These are phyloP conservation scores for Antechinus flavipes DNA, from an alignment of 2,113 vertebrate species.

Conservation along the genomic window DNA sequence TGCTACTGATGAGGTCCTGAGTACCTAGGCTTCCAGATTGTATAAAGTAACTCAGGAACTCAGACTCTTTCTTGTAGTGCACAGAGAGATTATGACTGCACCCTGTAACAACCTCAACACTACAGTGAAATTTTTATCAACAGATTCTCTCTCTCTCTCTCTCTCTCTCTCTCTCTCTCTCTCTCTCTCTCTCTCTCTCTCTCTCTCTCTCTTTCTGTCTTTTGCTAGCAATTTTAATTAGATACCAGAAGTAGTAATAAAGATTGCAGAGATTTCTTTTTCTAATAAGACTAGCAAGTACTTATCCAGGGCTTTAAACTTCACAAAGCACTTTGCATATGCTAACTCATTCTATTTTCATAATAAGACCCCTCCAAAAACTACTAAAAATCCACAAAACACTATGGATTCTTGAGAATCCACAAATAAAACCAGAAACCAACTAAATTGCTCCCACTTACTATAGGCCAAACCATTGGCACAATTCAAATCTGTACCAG, in stretches of 20 bases:
- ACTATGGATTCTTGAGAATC: not conserved
- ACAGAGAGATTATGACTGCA: too few relatives aligned
- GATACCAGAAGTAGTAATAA: too few relatives aligned
- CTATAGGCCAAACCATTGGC: not conserved
- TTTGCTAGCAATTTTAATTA: too few relatives aligned
- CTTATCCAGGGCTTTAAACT: not conserved
- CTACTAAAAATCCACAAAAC: not conserved
- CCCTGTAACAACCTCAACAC: too few relatives aligned
- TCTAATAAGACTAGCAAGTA: not conserved
- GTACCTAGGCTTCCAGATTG: too few relatives aligned
- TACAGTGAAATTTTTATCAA: not conserved
- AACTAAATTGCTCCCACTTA: not conserved
- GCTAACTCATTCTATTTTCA: not conserved
- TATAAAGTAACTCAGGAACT: too few relatives aligned
- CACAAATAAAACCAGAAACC: not conserved
- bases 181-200: not conserved
- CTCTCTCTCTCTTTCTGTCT: too few relatives aligned
- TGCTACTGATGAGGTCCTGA: not conserved
- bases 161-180: not conserved
- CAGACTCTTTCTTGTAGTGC: too few relatives aligned
- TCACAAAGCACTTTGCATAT: not conserved
- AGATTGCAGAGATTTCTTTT: not conserved
- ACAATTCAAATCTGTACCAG: not conserved
- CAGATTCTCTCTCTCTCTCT: not conserved
- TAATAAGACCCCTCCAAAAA: not conserved